Evolutionary conservation across 1,140 invertebrate genomes (phyloP).

Genomic region (Calycopis cecrops): DNA sequence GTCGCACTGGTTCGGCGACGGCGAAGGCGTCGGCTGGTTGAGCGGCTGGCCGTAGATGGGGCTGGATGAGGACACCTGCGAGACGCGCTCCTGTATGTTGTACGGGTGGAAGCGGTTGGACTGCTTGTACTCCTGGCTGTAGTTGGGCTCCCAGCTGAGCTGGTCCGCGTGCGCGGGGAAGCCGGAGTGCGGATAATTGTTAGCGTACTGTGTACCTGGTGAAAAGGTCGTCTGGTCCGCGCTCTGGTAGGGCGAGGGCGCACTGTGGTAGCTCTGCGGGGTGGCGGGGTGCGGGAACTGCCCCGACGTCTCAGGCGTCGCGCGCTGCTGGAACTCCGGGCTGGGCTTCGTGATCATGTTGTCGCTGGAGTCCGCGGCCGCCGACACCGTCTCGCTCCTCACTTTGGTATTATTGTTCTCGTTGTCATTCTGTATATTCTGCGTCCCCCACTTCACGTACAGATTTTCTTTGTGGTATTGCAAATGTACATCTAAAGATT

Average conservation of each 20-base stretch:
- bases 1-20: conserved; percentile 84
- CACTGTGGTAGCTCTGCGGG: conserved; percentile 77
- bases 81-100: conserved; percentile 68
- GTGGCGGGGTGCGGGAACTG: conserved; percentile 77
- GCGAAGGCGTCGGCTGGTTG: conserved; percentile 77
- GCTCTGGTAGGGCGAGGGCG: conserved; percentile 76
- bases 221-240: conserved; percentile 76
- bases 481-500: conserved; percentile 85
- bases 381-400: conserved; percentile 71
- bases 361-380: conserved; percentile 79
- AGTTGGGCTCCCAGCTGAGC: conserved; percentile 68
- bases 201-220: conserved; percentile 65
- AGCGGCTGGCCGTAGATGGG: conserved; percentile 77
- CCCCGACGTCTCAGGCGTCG: conserved; percentile 73
- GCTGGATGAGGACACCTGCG: conserved; percentile 79
- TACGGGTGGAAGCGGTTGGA: conserved; percentile 73
- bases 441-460: conserved; percentile 84
- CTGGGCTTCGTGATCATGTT: conserved; percentile 76
- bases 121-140: conserved; percentile 73
- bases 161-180: conserved; percentile 68
- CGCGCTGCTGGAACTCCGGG: conserved; percentile 75
- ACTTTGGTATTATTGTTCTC: conserved; percentile 81
- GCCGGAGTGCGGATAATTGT: conserved; percentile 66
- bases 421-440: conserved; percentile 76
- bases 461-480: conserved; percentile 87